phyloP scores from a whole-genome alignment of 2,888 invertebrate genomes.

The Diaperis boleti region DNA sequence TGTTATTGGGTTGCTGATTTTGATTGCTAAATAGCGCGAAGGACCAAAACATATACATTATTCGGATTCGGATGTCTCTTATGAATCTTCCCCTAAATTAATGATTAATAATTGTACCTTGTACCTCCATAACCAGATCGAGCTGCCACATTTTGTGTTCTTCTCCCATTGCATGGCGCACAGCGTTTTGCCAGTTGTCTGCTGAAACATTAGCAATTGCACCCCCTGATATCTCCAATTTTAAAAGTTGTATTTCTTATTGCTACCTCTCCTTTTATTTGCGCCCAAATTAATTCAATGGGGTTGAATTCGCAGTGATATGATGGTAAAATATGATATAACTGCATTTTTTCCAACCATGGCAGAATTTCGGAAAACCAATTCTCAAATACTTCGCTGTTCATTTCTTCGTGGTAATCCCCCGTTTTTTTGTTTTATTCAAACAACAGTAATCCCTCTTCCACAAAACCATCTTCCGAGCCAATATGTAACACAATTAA shows the following conservation, averaged over 20 bases:
- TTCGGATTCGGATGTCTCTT: too few species aligned
- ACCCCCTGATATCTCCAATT: neutral
- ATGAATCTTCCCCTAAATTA: slow-evolving; percentile 27
- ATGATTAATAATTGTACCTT: slow-evolving; percentile 39
- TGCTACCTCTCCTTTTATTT: slow-evolving; percentile 37
- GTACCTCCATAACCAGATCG: slow-evolving; percentile 34
- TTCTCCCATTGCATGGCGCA: slow-evolving; percentile 6
- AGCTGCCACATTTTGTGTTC: slow-evolving; percentile 37
- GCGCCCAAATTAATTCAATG: slow-evolving; percentile 50
- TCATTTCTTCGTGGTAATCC: slow-evolving; percentile 44
- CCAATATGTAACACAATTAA: slow-evolving; percentile 38
- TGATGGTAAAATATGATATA: slow-evolving; percentile 46
- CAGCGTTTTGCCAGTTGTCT: slow-evolving; percentile 18
- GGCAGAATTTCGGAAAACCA: slow-evolving; percentile 36
- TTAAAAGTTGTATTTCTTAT: slow-evolving; percentile 34
- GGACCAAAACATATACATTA: too few species aligned
- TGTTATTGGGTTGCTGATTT: too few species aligned
- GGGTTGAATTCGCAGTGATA: slow-evolving; percentile 54
- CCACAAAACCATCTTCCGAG: slow-evolving; percentile 35
- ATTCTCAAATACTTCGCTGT: slow-evolving; percentile 9
- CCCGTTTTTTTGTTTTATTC: slow-evolving; percentile 31
- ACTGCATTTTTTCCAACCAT: slow-evolving; percentile 10
- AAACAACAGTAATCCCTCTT: slow-evolving; percentile 30
- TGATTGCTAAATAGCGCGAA: too few species aligned
- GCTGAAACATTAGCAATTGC: slow-evolving; percentile 4